phyloP scores from a whole-genome alignment of 2,888 invertebrate genomes.

The Drosophila testacea region DNA sequence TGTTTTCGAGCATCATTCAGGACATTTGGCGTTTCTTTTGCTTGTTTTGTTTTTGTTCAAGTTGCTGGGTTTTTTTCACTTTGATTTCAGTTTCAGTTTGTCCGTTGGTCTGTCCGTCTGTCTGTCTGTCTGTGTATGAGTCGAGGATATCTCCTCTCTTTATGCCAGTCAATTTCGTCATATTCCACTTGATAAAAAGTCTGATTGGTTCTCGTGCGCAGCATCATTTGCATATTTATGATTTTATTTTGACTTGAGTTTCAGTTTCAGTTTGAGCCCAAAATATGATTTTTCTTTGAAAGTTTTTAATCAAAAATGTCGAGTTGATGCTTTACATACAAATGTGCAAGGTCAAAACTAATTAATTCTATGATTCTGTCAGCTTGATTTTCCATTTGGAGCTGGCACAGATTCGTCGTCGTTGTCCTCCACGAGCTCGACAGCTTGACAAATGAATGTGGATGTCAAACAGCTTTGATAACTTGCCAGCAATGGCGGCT shows the following conservation, averaged over 20 bases:
- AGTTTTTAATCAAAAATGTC: slow-evolving; percentile 59
- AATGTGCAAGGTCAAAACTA: slow-evolving; percentile 66
- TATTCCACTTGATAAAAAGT: slow-evolving; percentile 83
- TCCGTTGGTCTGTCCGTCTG: background rate
- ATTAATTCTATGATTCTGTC: slow-evolving; percentile 57
- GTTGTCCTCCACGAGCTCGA: slow-evolving; percentile 41
- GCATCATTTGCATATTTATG: slow-evolving; percentile 81
- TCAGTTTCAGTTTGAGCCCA: slow-evolving; percentile 6
- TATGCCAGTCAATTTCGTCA: slow-evolving; percentile 80
- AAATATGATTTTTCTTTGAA: slow-evolving; percentile 32
- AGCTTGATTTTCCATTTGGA: slow-evolving; percentile 55
- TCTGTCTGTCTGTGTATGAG: slow-evolving; percentile 14
- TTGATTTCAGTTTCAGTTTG: slow-evolving; percentile 65
- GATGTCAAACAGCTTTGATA: slow-evolving; percentile 82
- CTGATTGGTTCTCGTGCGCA: slow-evolving; percentile 80
- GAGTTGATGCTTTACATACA: slow-evolving; percentile 33
- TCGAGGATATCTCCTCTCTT: slow-evolving; percentile 14
- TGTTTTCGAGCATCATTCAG: slow-evolving; percentile 37
- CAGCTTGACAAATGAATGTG: slow-evolving; percentile 79
- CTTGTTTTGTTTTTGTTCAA: slow-evolving; percentile 46
- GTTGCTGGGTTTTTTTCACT: slow-evolving; percentile 46
- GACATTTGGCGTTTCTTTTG: slow-evolving; percentile 52
- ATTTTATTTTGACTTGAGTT: slow-evolving; percentile 67
- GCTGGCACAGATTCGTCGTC: slow-evolving; percentile 66
- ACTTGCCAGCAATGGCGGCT: slow-evolving; percentile 72